Evolutionary conservation across 2,888 invertebrate genomes (phyloP), one percentile per base, ranked within the genome.

Genomic region (Himalopsyche kuldschensis): DNA sequence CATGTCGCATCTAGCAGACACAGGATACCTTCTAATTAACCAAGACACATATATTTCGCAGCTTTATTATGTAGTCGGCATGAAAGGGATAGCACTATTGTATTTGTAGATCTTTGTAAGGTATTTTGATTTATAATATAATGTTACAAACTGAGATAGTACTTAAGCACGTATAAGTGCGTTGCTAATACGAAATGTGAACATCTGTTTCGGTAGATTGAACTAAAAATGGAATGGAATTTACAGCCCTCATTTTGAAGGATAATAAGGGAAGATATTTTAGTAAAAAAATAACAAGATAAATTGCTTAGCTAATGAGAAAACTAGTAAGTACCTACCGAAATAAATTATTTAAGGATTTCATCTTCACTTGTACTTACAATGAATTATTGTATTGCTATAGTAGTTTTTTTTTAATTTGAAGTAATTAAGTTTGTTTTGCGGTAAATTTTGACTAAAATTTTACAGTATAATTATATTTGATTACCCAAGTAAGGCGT

Each of bases 161-260:
- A 55, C 24, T 55, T 20, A 24, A 55, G 48, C 48, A 20, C 48
- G 48, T 48, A 48, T 48, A 48, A n/a, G n/a, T 24, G 55, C 8
- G 31, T 35, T 17, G 75, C 32, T 82, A 55, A 82, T 79, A 82
- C 30, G 17, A 76, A 82, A 78, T 63, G 10, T n/a, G 78, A 82
- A 82, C 82, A 82, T 82, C 82, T 82, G 82, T 79, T 82, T 30
- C 20, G 75, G 78, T 69, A 63, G 10, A 32, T n/a, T 55, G 82
- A 55, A 46, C 82, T 82, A 82, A 82, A 79, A 82, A 79, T 78
- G 79, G 82, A 75, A 79, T 69, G 35, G 47, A 30, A 24, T 46
- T 75, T 55, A 30, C 75, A 31, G 48, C 75, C 78, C 69, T 69
- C 24, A 41, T 75, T 48, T 30, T 4, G 30, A 20, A 30, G 27